Percentiles rank a stretch among this genome's conserved stretches.
These are phyloP conservation scores for Nephrotoma flavescens DNA, from an alignment of 2,888 invertebrate species.

Conservation along the genomic window DNA sequence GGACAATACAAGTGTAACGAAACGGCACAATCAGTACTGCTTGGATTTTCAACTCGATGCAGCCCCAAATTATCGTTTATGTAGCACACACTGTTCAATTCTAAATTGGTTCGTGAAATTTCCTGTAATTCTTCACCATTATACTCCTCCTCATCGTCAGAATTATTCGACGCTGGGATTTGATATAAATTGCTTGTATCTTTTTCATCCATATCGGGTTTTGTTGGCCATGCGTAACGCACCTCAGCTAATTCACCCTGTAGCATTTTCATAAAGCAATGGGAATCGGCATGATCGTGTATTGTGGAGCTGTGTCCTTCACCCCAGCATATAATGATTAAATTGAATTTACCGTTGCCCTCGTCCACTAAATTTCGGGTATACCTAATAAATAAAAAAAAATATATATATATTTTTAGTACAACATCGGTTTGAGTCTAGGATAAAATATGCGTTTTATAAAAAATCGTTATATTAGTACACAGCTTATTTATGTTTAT, in stretches of 20 bases:
- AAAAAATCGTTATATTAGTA: not conserved
- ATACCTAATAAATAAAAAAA: constrained; percentile 43
- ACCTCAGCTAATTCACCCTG: constrained; percentile 73
- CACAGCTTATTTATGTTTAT: not conserved
- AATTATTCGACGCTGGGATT: constrained; percentile 7
- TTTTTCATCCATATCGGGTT: constrained; percentile 7
- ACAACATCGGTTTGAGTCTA: not conserved
- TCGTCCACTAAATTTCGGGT: constrained; percentile 90
- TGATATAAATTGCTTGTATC: constrained; percentile 14
- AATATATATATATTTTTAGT: not conserved
- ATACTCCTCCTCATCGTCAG: constrained; percentile 22
- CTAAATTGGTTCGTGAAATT: constrained; percentile 46
- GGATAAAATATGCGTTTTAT: not conserved
- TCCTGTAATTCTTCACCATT: constrained; percentile 43
- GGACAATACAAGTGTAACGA: constrained; percentile 93
- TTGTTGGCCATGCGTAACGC: constrained; percentile 19
- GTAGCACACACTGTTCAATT: constrained; percentile 73
- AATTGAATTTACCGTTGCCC: constrained; percentile 94
- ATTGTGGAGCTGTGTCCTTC: constrained; percentile 89
- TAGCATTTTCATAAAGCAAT: constrained; percentile 95
- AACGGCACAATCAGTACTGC: constrained; percentile 74
- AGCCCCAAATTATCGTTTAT: constrained; percentile 92
- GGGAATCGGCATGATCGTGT: constrained; percentile 91
- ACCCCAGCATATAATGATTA: constrained; percentile 97
- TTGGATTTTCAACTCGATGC: constrained; percentile 90